Evolutionary conservation across 1,140 invertebrate genomes (phyloP).

Genomic region (Philopotamus ludificatus): DNA sequence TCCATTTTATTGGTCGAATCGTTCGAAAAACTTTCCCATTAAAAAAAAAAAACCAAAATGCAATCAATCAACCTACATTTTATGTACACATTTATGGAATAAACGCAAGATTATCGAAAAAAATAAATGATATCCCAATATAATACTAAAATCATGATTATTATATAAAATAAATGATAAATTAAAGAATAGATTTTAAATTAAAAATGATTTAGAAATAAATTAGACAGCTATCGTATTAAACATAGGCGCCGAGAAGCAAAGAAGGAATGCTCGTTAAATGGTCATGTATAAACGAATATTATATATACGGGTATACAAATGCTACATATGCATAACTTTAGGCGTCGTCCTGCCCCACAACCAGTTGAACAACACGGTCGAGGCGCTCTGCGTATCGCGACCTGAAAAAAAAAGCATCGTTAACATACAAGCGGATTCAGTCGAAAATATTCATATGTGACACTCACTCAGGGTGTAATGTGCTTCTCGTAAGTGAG

Average conservation of each 20-base stretch:
- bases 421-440: conserved; percentile 3
- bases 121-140: no score
- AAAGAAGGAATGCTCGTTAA: neutral
- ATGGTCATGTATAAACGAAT: neutral
- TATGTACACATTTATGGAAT: no score
- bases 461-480: conserved; percentile 67
- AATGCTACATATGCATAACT: conserved; percentile 48
- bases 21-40: no score
- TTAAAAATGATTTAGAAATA: no score
- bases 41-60: no score
- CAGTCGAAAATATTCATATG: neutral
- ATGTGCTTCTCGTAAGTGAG: conserved; percentile 67
- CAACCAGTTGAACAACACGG: conserved; percentile 74
- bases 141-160: no score
- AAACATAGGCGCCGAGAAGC: neutral
- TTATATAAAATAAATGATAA: no score
- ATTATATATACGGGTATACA: conserved; percentile 1
- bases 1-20: no score
- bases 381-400: conserved; percentile 72
- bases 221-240: no score
- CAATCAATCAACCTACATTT: no score
- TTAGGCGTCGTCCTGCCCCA: conserved; percentile 66
- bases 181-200: no score
- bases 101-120: no score
- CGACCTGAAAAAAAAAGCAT: conserved; percentile 61